These are phyloP conservation scores for Oophaga sylvatica DNA, from an alignment of 2,797 vertebrate genomes.

Conservation along the genomic window DNA sequence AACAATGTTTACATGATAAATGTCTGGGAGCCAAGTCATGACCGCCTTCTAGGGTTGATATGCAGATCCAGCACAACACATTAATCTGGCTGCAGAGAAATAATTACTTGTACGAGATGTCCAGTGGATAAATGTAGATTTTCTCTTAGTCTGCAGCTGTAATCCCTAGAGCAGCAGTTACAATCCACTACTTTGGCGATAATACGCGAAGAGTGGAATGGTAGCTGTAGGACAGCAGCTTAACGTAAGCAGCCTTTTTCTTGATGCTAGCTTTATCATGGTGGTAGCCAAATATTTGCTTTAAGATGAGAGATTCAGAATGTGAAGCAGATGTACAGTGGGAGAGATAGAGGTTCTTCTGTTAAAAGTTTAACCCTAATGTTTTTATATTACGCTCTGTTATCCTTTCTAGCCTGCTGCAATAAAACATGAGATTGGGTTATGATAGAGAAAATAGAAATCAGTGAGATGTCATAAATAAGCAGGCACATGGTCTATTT, in stretches of 20 bases:
- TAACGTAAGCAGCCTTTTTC: constrained; percentile 53
- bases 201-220: constrained; percentile 41
- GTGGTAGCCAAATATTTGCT: constrained; percentile 52
- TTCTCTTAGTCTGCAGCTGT: constrained; percentile 42
- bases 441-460: not conserved
- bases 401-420: not conserved
- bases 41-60: not conserved
- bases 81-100: constrained; percentile 35
- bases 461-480: too few species aligned
- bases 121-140: constrained; percentile 47
- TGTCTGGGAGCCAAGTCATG: constrained; percentile 24
- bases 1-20: constrained; percentile 16
- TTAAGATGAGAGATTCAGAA: constrained; percentile 48
- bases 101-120: constrained; percentile 49
- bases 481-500: not conserved
- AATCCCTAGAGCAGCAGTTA: constrained; percentile 50
- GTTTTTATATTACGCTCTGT: constrained; percentile 13
- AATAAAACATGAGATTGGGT: not conserved
- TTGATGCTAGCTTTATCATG: constrained; percentile 52
- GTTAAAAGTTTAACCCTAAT: constrained; percentile 10
- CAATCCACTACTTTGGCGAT: constrained; percentile 49
- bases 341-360: constrained; percentile 33
- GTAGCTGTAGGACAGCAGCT: constrained; percentile 48
- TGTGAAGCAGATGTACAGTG: constrained; percentile 44
- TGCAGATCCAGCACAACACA: not conserved